phyloP scores from a whole-genome alignment of 2,113 vertebrate genomes.

The Candoia aspera region DNA sequence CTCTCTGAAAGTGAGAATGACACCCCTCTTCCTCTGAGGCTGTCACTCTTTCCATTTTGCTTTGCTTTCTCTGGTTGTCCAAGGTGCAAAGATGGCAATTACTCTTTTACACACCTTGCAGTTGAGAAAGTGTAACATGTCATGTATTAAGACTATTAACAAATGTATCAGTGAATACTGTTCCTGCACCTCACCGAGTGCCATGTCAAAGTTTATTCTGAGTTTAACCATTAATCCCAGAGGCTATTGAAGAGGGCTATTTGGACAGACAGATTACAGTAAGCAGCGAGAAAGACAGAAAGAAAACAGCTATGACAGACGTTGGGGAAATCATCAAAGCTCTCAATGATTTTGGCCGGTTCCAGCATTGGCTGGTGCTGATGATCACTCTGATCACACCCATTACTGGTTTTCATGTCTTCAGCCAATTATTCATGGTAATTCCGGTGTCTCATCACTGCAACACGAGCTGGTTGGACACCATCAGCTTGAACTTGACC shows the following conservation, averaged over 20 bases:
- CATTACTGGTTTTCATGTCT: slow-evolving; percentile 76
- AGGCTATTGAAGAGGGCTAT: not conserved
- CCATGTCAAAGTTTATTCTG: slow-evolving; percentile 53
- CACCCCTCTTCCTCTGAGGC: not conserved
- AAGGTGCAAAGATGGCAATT: slow-evolving; percentile 10
- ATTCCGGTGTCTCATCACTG: slow-evolving; percentile 76
- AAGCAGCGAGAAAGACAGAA: not conserved
- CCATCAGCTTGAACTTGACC: slow-evolving; percentile 73
- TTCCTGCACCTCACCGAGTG: not conserved
- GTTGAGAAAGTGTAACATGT: slow-evolving; percentile 9
- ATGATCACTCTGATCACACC: slow-evolving; percentile 69
- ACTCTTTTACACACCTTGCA: slow-evolving; percentile 40
- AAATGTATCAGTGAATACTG: not conserved
- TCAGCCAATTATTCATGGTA: slow-evolving; percentile 82
- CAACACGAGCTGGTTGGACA: slow-evolving; percentile 82
- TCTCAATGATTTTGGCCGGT: slow-evolving; percentile 82
- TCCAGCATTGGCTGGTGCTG: slow-evolving; percentile 80
- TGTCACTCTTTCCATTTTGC: not conserved
- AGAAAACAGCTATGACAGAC: slow-evolving; percentile 67
- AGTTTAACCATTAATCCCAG: slow-evolving; percentile 76
- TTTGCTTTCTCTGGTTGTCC: not conserved
- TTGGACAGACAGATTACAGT: not conserved
- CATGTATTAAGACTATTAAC: not conserved
- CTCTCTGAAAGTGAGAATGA: not conserved
- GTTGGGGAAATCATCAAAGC: slow-evolving; percentile 76